These are phyloP conservation scores for Actenoides lindsayi DNA, from an alignment of 2,113 vertebrate genomes.

Conservation along the genomic window DNA sequence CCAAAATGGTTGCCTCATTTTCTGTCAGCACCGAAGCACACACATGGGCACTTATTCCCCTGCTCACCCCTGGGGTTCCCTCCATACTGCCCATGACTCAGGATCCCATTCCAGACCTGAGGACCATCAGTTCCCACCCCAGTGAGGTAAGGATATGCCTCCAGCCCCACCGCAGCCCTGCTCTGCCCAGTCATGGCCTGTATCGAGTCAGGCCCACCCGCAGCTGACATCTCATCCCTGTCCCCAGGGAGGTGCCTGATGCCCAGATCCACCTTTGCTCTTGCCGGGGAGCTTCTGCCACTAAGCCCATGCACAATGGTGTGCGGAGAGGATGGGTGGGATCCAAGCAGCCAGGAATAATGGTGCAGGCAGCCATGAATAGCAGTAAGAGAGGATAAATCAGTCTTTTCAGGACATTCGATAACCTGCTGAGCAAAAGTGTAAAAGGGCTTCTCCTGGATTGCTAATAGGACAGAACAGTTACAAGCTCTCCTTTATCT, in stretches of 20 bases:
- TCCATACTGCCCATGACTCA: rapidly evolving
- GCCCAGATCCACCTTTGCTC: neutral
- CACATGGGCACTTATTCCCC: rapidly evolving
- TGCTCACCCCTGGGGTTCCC: neutral
- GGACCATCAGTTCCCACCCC: rapidly evolving
- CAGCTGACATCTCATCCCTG: rapidly evolving
- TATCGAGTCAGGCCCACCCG: neutral
- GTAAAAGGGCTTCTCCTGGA: neutral
- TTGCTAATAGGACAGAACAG: neutral
- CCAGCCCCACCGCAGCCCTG: neutral
- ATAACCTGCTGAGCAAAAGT: neutral
- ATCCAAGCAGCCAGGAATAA: neutral
- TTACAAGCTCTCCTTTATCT: neutral
- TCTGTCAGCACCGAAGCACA: neutral
- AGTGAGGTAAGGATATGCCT: rapidly evolving
- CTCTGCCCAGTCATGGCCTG: neutral
- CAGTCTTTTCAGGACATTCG: neutral
- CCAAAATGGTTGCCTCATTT: rapidly evolving
- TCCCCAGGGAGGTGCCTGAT: rapidly evolving
- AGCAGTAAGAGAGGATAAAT: neutral
- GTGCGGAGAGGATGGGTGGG: neutral
- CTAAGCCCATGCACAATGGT: rapidly evolving
- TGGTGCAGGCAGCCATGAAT: neutral
- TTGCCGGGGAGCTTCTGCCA: neutral
- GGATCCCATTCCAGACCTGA: neutral